Evolutionary conservation across 2,888 invertebrate genomes (phyloP).

Genomic region (Sarcophaga caerulescens): DNA sequence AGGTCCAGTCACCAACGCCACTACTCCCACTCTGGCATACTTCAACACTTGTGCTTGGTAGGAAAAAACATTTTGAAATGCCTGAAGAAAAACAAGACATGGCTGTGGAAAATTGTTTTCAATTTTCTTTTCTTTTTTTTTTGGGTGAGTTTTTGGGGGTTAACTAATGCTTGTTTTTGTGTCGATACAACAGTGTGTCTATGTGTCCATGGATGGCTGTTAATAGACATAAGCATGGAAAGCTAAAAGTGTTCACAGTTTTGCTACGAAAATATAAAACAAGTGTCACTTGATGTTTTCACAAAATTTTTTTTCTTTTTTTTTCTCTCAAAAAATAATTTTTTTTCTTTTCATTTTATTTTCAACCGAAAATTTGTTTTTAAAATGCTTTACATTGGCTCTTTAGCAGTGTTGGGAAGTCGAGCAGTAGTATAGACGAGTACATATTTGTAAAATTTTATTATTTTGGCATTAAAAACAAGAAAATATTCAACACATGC

Average conservation of each 20-base stretch:
- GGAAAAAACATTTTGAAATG: constrained; percentile 32
- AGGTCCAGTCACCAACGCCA: neutral
- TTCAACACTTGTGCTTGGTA: constrained; percentile 19
- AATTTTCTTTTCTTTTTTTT: neutral
- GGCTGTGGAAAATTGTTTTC: constrained; percentile 37
- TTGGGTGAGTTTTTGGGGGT: neutral
- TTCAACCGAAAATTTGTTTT: constrained; percentile 31
- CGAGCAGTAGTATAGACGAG: constrained; percentile 32
- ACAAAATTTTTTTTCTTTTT: neutral
- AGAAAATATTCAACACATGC: constrained; percentile 29
- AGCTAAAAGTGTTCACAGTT: constrained; percentile 64
- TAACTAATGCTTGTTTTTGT: neutral
- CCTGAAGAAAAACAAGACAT: constrained; percentile 46
- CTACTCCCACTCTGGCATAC: neutral
- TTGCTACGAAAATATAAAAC: constrained; percentile 61
- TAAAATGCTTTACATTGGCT: constrained; percentile 51
- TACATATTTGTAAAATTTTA: constrained; percentile 57
- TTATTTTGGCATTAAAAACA: constrained; percentile 62
- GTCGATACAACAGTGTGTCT: neutral
- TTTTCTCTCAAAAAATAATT: constrained; percentile 16
- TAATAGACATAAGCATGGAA: constrained; percentile 51
- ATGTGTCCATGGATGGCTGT: neutral
- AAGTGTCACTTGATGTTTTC: constrained; percentile 66
- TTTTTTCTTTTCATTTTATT: neutral
- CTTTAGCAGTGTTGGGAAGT: neutral